Percentiles rank a stretch among this genome's conserved stretches.
Conservation (phyloP, 2,797 vertebrate species). For the Malurus splendens region DNA sequence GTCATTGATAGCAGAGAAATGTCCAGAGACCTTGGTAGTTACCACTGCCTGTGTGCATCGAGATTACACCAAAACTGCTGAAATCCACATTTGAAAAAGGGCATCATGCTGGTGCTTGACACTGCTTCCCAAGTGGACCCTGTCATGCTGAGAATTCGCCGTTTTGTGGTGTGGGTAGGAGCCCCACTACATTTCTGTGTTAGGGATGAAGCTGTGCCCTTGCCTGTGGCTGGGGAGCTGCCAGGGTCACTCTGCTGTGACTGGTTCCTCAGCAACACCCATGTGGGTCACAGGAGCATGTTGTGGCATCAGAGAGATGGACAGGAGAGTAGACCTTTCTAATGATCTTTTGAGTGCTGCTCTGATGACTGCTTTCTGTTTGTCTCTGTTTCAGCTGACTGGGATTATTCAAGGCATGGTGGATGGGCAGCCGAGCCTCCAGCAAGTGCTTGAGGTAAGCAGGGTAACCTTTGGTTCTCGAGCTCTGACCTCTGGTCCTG, state of each 20-base stretch:
- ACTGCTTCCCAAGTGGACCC: not conserved
- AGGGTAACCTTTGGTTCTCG: slow-evolving; percentile 68
- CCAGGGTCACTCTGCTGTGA: not conserved
- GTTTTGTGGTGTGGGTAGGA: not conserved
- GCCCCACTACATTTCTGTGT: not conserved
- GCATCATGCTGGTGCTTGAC: fast-evolving
- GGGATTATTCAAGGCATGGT: slow-evolving; percentile 83
- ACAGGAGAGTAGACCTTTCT: slow-evolving; percentile 7
- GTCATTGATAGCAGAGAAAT: not conserved
- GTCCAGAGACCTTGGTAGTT: not conserved
- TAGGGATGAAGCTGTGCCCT: not conserved
- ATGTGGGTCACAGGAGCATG: not conserved
- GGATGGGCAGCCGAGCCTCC: slow-evolving; percentile 79
- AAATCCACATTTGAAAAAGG: not conserved
- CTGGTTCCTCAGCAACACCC: not conserved
- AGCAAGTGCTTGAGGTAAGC: slow-evolving; percentile 81
- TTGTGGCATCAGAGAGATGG: not conserved
- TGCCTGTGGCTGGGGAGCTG: not conserved
- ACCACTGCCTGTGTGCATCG: not conserved
- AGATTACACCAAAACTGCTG: not conserved
- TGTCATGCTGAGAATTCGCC: not conserved
- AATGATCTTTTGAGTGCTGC: not conserved
- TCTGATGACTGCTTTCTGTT: slow-evolving; percentile 49
- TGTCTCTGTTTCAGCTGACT: slow-evolving; percentile 73
- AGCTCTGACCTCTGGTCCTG: slow-evolving; percentile 69